Base-by-base conservation (phyloP, 2,113 vertebrate species). In the Scortum barcoo region DNA sequence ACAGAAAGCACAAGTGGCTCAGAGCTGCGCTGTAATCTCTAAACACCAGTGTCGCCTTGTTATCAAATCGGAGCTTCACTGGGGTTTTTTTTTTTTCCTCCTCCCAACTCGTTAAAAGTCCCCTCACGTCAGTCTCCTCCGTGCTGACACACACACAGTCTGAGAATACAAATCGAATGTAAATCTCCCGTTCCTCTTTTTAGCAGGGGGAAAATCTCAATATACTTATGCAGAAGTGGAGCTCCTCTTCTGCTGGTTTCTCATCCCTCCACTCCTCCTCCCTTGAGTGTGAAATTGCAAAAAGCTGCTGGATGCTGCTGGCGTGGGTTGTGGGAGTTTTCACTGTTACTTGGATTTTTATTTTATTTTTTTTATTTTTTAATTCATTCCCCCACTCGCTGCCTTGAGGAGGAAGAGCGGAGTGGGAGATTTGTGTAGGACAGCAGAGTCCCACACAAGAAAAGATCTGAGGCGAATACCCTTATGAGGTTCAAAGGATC, bases 81-180 rank as follows among this genome's bases (percentile, higher is more conserved):
- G 48, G 33, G n/a, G n/a, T n/a, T n/a, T n/a, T 66, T 63, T 10
- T 65, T n/a, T 11, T 46, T 28, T 13, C 20, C 22, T 20, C 10
- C 19, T 12, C 7, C 20, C 10, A 56, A 60, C 78, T 83, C 36
- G 66, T 89, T 91, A 62, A 79, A 79, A 91, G 68, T 89, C 90
- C 9, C 54, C 78, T 80, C 86, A 81, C 83, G 63, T 77, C 86
- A 20, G 26, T 76, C 61, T 22, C 62, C 74, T 72, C 79, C 73
- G 50, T 58, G 72, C 85, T 82, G 85, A 76, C 76, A 57, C 66
- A 54, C 66, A 54, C 61, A 83, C 71, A 75, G 71, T 50, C 44
- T 56, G 78, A 82, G 85, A 92, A 90, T 89, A 87, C 85, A 85
- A 88, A 91, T 82, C 67, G 66, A 84, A 76, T 87, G 66, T 78